Evolutionary conservation across 2,113 vertebrate genomes (phyloP), one percentile per base, ranked within the genome.

Genomic region (Lucifuga dentata): DNA sequence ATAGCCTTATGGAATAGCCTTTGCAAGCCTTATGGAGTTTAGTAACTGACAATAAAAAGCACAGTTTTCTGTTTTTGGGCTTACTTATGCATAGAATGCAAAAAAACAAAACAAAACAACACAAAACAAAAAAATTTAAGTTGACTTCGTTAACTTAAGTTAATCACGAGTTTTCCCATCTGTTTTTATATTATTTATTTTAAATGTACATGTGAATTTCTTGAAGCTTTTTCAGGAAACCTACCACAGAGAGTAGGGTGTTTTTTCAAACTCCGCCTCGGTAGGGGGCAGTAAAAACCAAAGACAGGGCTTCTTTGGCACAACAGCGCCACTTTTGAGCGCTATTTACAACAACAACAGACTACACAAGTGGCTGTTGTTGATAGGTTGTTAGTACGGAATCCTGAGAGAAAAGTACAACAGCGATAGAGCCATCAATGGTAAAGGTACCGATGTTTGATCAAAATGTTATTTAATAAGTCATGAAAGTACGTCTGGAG

Each of bases 271-370:
- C 46, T 65, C 38, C 38, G 0, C 8, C 4, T 4, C 73, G 11
- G 0, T 38, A 83, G 85, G 52, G 8, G 81, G 81, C 79, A 67
- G 76, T 50, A 74, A 3, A 43, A 2, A 1, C 12, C 5, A 5
- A 0, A 7, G 75, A 67, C 57, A 61, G 0, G 67, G 56, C 16
- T 33, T 56, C 1, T 1, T 26, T 7, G 17, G 11, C 11, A n/a
- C 68, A 20, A 49, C 75, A 75, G 78, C 84, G 86, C 81, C 69
- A 86, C 85, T 83, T 91, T 90, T 83, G 68, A 90, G 78, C 71
- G 12, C n/a, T 46, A 2, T 49, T 16, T 4, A 10, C 2, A 41
- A 63, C 43, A 70, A 48, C 3, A 21, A 39, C 1, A 29, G 0
- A 51, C 15, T 1, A 8, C 5, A 29, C 4, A 62, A 49, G 64